These are phyloP conservation scores for Epinotia ramella DNA, from an alignment of 2,888 invertebrate species.

Conservation along the genomic window DNA sequence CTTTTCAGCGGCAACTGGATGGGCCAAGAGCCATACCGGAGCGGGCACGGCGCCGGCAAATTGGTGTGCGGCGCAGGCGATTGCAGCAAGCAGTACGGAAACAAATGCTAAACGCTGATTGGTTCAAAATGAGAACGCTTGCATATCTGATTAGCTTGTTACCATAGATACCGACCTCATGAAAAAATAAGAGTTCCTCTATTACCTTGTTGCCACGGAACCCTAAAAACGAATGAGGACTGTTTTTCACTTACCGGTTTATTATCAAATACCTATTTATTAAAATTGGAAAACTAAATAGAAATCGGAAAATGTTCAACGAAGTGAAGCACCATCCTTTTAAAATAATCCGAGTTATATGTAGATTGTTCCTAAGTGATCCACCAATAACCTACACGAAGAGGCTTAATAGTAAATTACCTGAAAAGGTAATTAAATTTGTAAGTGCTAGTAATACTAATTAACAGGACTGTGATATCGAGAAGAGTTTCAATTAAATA, in stretches of 20 bases:
- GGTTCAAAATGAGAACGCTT: slow-evolving; percentile 11
- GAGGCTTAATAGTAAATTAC: neutral
- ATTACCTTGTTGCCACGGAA: too few species aligned
- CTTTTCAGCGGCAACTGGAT: slow-evolving; percentile 67
- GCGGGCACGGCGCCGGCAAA: slow-evolving; percentile 48
- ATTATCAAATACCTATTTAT: neutral
- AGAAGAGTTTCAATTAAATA: neutral
- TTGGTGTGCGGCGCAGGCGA: slow-evolving; percentile 58
- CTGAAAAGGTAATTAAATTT: neutral
- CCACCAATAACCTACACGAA: neutral
- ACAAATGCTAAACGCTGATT: slow-evolving; percentile 51
- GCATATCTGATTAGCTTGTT: neutral
- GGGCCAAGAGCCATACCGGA: slow-evolving; percentile 61
- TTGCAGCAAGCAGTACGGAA: slow-evolving; percentile 60
- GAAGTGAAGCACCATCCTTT: too few species aligned
- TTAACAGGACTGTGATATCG: neutral
- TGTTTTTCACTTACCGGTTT: neutral
- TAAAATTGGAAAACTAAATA: neutral
- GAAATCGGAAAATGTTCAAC: neutral
- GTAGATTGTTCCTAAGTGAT: neutral
- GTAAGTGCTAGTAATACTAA: neutral
- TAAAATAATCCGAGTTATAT: neutral
- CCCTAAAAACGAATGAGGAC: neutral
- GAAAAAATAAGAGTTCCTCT: too few species aligned
- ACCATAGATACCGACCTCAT: too few species aligned